Percentiles rank a stretch among this genome's conserved stretches.
Conservation (phyloP, 1,140 invertebrate species). For the Ostrea denselamellosa region DNA sequence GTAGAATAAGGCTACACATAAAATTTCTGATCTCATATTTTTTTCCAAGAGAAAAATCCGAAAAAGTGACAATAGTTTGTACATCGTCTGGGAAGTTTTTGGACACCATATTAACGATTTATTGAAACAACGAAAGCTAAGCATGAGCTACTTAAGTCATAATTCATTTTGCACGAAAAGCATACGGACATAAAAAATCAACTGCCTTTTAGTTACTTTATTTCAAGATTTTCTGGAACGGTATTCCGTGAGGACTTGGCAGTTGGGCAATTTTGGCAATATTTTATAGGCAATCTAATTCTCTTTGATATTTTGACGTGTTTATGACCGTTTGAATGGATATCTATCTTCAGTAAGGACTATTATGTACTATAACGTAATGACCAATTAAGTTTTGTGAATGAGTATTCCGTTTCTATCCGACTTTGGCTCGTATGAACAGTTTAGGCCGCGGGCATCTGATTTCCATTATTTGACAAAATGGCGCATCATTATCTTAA, state of each 20-base stretch:
- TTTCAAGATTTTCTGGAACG: background rate
- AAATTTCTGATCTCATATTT: background rate
- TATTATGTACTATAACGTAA: background rate
- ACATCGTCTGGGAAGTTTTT: background rate
- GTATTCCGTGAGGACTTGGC: background rate
- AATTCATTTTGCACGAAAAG: background rate
- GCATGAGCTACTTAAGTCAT: background rate
- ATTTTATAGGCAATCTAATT: background rate
- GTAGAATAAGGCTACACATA: too few relatives aligned
- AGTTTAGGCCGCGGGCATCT: background rate
- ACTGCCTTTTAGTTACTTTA: slow-evolving; percentile 6
- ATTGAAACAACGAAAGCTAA: background rate
- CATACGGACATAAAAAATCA: background rate
- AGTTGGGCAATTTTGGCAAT: slow-evolving; percentile 23
- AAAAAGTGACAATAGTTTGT: background rate
- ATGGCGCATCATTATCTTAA: too few relatives aligned
- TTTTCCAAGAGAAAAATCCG: background rate
- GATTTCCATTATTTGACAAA: too few relatives aligned
- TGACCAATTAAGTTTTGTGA: background rate
- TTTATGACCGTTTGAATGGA: background rate
- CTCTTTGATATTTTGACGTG: background rate
- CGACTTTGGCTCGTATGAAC: background rate
- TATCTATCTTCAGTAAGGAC: background rate
- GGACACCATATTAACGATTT: background rate
- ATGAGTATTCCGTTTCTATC: background rate